Evolutionary conservation across 64 coral and sea anemone species (phyloP).

Genomic region (Stichodactyla helianthus): DNA sequence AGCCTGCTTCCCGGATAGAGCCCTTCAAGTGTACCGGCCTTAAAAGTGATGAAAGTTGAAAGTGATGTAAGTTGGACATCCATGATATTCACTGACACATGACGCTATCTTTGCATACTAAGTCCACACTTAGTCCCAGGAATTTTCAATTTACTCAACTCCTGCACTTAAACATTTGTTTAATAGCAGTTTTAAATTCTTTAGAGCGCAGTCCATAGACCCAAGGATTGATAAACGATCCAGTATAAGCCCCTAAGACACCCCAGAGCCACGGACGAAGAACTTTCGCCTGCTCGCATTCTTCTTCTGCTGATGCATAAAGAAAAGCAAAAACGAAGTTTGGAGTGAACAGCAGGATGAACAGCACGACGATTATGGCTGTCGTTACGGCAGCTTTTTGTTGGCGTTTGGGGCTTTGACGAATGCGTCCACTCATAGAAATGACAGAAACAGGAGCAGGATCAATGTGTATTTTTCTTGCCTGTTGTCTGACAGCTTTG

Average conservation of each 20-base stretch:
- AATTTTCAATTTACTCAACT: background rate
- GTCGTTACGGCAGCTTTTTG: slow-evolving; percentile 7
- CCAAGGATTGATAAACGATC: slow-evolving; percentile 56
- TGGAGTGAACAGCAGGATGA: slow-evolving; percentile 6
- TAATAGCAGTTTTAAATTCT: slow-evolving; percentile 38
- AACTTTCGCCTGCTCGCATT: slow-evolving; percentile 27
- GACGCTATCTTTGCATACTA: too few relatives aligned
- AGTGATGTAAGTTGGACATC: too few relatives aligned
- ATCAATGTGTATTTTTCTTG: slow-evolving; percentile 2
- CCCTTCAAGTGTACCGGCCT: too few relatives aligned
- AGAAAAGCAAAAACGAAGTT: slow-evolving; percentile 25
- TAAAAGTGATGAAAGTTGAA: too few relatives aligned
- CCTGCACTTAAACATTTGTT: slow-evolving; percentile 38
- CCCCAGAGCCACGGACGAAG: slow-evolving; percentile 44
- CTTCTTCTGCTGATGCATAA: slow-evolving; percentile 19
- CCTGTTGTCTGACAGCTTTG: slow-evolving; percentile 37
- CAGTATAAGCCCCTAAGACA: slow-evolving; percentile 36
- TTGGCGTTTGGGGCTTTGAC: slow-evolving; percentile 28
- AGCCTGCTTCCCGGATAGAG: too few relatives aligned
- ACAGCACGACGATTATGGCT: background rate
- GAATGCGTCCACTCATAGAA: slow-evolving; percentile 16
- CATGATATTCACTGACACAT: too few relatives aligned
- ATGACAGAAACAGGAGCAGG: background rate
- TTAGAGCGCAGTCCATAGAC: slow-evolving; percentile 50
- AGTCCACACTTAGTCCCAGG: too few relatives aligned